Evolutionary conservation across 2,797 vertebrate genomes (phyloP), one percentile per base, ranked within the genome.

Genomic region (Loris lydekkerianus): DNA sequence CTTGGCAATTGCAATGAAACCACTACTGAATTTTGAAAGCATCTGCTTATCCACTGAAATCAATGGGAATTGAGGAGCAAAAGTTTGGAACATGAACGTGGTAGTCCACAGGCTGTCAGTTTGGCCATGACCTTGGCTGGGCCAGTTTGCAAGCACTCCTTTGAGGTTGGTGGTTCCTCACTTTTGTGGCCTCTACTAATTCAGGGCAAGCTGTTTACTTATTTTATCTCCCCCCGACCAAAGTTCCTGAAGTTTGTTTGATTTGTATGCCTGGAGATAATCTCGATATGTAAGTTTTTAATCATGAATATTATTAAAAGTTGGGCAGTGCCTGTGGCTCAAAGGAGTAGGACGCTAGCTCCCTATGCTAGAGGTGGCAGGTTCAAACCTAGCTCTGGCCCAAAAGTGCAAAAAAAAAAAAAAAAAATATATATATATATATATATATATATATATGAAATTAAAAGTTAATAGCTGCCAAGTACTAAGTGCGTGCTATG

Each of bases 11-110:
- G 4, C 13, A 86, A 37, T 37, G 70, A 63, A 67, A 29, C 7
- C 9, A 75, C 43, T 7, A 92, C 13, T 69, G n/a, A 67, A 72
- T 37, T 91, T 89, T 95, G 27, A 92, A 90, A 92, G 69, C 40
- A 10, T 77, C 88, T 90, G 21, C 25, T 76, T 89, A 13, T 25
- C 60, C 5, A 58, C n/a, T 75, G 75, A 92, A 92, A 58, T 43
- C 31, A 17, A 87, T 83, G n/a, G 34, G 29, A 21, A 43, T 87
- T 78, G 60, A 96, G 31, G 13, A 73, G 31, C 17, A 65, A 31
- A 87, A 46, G 5, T 81, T 89, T 56, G 25, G 63, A 65, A 67
- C 18, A 49, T 60, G 78, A 25, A 6, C 11, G 2, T 80, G 37
- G 10, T 27, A 2, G 11, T 63, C 56, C 78, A 23, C 2, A 76